Evolutionary conservation across 2,888 invertebrate genomes (phyloP), one percentile per base, ranked within the genome.

Genomic region (Drosophila helvetica): DNA sequence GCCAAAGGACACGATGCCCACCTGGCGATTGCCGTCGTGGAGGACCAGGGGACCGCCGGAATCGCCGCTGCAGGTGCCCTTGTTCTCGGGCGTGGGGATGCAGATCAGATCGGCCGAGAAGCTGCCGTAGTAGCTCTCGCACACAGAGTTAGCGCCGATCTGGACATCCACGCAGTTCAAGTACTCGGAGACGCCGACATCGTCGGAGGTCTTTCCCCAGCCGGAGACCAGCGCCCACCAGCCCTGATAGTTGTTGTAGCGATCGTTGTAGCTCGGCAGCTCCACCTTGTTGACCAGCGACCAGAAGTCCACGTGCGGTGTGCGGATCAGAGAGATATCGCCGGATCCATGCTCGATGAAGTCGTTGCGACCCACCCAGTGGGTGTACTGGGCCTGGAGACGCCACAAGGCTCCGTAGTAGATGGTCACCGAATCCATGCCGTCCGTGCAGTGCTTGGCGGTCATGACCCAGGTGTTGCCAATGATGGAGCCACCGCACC

Each of bases 31-130:
- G 12, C 74, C 78, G 45, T 74, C 71, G 15, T 76, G 52, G 8
- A 78, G 27, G 2, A 86, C 80, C 50, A 91, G 69, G 5, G 91
- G 91, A 38, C 91, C 91, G 25, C 92, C 92, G 50, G 91, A 90
- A 77, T 92, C 92, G 8, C 92, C 92, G 53, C 79, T 86, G 80
- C 93, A 93, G 53, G 90, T 90, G 27, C 91, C 89, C 58, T 74
- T 74, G 71, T 65, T 65, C 42, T 72, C 65, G 25, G 57, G 66
- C 8, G 65, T 65, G 5, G 66, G 71, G 2, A 72, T 55, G 38
- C 71, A 72, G 45, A 72, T 59, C 12, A 72, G 57, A 27, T 72
- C 45, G 9, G 63, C 68, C 10, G 68, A 59, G 27, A 82, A 67
- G 42, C 77, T 79, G 30, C 90, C 73, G 17, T 91, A 91, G 53